Conservation (phyloP, 2,797 vertebrate species). For the Karalla daura region DNA sequence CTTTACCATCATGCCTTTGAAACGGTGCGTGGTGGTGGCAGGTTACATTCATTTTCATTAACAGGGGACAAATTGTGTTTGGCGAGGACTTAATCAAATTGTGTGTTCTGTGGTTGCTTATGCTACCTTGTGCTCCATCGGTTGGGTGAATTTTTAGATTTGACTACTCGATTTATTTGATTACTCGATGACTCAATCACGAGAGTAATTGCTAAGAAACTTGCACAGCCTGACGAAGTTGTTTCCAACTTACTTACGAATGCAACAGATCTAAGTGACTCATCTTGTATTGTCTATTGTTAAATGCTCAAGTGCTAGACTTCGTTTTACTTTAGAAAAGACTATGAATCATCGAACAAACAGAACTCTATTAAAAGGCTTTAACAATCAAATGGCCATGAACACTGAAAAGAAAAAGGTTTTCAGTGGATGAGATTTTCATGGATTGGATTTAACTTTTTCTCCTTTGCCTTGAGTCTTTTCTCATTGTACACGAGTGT, state of each 20-base stretch:
- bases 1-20: constrained; percentile 26
- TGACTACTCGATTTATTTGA: constrained; percentile 73
- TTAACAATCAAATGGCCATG: constrained; percentile 6
- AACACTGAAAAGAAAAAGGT: constrained; percentile 11
- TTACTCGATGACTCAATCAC: constrained; percentile 60
- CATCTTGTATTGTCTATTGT: neutral
- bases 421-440: constrained; percentile 22
- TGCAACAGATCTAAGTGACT: neutral
- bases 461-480: constrained; percentile 4
- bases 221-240: neutral
- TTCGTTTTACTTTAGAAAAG: neutral
- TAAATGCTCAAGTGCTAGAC: neutral
- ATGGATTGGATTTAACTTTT: constrained; percentile 21
- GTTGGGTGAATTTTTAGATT: constrained; percentile 58
- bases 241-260: neutral
- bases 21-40: constrained; percentile 41
- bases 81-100: constrained; percentile 69
- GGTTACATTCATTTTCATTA: constrained; percentile 76
- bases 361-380: constrained; percentile 20
- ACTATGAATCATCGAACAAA: constrained; percentile 3
- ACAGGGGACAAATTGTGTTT: constrained; percentile 63
- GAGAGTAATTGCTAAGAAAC: constrained; percentile 44
- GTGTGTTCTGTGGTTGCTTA: constrained; percentile 61
- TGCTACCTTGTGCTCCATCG: constrained; percentile 51
- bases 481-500: neutral